These are phyloP conservation scores for Ptychodera flava DNA, from an alignment of 35 echinoderm and acorn worm genomes.

Conservation along the genomic window DNA sequence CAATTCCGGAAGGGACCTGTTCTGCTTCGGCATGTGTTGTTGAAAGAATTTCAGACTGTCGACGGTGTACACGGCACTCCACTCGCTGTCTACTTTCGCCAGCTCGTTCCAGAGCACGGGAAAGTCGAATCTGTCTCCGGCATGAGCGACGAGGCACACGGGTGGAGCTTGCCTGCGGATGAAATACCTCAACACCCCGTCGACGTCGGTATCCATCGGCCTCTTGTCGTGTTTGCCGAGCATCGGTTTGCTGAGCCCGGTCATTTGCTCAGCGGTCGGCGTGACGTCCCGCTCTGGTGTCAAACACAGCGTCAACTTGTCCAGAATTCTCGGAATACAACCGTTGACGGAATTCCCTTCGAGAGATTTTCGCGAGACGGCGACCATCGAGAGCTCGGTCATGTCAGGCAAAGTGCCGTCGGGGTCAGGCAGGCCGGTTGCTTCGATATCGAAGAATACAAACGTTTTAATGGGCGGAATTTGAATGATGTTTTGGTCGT, in stretches of 20 bases:
- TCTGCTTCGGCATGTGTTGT: not conserved
- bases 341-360: not conserved
- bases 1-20: not conserved
- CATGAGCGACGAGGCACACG: constrained; percentile 81
- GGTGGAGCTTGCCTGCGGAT: constrained; percentile 52
- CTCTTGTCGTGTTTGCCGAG: constrained; percentile 28
- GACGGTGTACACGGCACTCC: not conserved
- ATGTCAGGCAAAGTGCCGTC: constrained; percentile 57
- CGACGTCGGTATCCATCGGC: constrained; percentile 33
- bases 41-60: not conserved
- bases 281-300: constrained; percentile 49
- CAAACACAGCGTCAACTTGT: constrained; percentile 69
- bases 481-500: too few relatives aligned
- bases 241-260: constrained; percentile 45
- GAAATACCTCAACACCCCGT: constrained; percentile 36
- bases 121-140: constrained; percentile 84
- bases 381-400: constrained; percentile 73
- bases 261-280: constrained; percentile 26
- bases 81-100: not conserved
- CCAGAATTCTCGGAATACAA: constrained; percentile 44
- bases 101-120: constrained; percentile 57
- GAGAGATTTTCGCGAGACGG: constrained; percentile 58
- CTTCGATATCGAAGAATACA: constrained; percentile 85
- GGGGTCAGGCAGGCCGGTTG: constrained; percentile 12
- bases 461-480: constrained; percentile 81